Base-by-base conservation (phyloP, 2,797 vertebrate genomes). In the Takifugu rubripes region DNA sequence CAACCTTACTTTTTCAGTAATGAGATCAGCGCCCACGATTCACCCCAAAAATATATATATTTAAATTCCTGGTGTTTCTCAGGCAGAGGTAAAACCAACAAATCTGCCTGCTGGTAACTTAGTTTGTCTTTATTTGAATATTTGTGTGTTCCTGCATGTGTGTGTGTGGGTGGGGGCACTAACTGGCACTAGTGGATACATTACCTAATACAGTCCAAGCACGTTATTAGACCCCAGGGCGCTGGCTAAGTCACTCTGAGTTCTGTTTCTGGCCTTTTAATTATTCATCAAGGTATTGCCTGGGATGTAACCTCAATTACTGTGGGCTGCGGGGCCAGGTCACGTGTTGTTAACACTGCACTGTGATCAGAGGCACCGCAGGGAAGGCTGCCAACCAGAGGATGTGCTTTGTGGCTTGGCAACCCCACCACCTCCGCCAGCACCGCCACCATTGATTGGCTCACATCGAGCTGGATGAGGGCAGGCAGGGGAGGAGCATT, bases 181-280 rank as follows among this genome's bases (percentile, higher is more conserved):
- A 85, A 89, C 83, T 77, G 66, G 79, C 85, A 70, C 64, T 72
- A 60, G 67, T 85, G 80, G 84, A 89, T 87, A 84, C 83, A 86
- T 82, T 80, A 89, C 82, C 79, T 66, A 74, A 81, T 84, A 84
- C 77, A 84, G 84, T 86, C 74, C 72, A 52, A 79, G 81, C 77
- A 75, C 52, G 70, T 86, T 87, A 88, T 88, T 87, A 80, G 70
- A 88, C 82, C 84, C 74, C 77, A 77, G 48, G 82, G 69, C 64
- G 51, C 75, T 70, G 82, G 78, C 78, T 84, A 80, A 87, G 79
- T 83, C 78, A 77, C 74, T 85, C 77, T 57, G 66, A 71, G 44
- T 84, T 84, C 75, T 87, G 87, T 75, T 84, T 82, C 78, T 80
- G 84, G 75, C 85, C 88, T 91, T 90, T 92, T 89, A 89, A 79